A percentile compares a stretch with the other conserved stretches of the same genome.
phyloP scores from a whole-genome alignment of 2,888 invertebrate species.

The Cactoblastis cactorum region DNA sequence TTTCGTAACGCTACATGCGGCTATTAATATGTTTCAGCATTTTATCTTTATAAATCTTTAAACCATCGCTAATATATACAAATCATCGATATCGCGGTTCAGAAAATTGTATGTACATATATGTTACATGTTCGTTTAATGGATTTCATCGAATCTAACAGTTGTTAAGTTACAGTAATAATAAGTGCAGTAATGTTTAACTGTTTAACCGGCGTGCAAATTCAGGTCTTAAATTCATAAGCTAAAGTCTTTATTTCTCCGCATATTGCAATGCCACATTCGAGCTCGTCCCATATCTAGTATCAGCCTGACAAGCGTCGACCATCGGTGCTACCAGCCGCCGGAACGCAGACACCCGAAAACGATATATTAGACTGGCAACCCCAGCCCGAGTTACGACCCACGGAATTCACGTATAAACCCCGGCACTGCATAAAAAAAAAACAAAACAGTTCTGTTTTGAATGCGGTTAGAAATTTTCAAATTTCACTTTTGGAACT shows the following conservation, averaged over 20 bases:
- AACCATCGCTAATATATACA: too few species aligned
- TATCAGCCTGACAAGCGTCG: background rate
- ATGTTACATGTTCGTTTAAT: too few species aligned
- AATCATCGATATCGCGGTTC: too few species aligned
- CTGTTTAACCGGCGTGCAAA: background rate
- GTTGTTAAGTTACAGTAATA: too few species aligned
- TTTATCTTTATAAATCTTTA: too few species aligned
- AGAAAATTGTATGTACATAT: too few species aligned
- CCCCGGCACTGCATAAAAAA: background rate
- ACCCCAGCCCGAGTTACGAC: conserved; percentile 2
- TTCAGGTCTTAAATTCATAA: background rate
- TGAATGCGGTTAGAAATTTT: background rate
- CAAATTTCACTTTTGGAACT: background rate
- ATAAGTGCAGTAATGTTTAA: background rate
- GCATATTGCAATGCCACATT: background rate
- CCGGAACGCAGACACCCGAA: conserved; percentile 8
- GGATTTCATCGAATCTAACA: too few species aligned
- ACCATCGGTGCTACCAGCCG: background rate
- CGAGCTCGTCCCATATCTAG: background rate
- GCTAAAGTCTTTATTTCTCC: background rate
- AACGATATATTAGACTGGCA: conserved; percentile 8
- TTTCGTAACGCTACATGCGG: too few species aligned
- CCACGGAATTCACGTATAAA: background rate
- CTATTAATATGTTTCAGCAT: too few species aligned
- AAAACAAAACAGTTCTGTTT: background rate